A percentile compares a stretch with the other conserved stretches of the same genome.
phyloP scores from a whole-genome alignment of 2,797 vertebrate genomes.

The Acridotheres tristis region DNA sequence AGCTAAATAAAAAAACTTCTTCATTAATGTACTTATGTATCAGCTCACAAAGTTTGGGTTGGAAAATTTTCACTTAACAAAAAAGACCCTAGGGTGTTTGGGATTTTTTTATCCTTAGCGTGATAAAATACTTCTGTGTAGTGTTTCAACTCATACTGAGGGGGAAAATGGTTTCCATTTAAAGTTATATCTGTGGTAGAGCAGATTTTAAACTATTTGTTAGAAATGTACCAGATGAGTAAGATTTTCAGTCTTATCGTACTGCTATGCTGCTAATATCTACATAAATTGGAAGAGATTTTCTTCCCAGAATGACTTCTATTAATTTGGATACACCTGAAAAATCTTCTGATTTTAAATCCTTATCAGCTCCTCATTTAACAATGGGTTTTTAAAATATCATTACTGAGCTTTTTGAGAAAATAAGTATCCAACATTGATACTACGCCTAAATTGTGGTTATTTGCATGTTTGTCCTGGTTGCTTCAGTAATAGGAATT shows the following conservation, averaged over 20 bases:
- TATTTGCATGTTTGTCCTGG: neutral
- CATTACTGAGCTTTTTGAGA: neutral
- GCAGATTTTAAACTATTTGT: neutral
- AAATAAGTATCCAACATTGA: neutral
- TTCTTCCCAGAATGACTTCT: neutral
- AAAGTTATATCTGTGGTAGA: neutral
- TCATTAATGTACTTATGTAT: neutral
- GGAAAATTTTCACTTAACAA: neutral
- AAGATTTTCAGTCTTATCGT: neutral
- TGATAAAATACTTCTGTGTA: neutral
- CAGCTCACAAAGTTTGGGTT: neutral
- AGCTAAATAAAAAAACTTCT: neutral
- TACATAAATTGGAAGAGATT: neutral
- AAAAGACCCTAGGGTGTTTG: accelerated
- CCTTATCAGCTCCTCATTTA: neutral
- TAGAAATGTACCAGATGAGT: neutral
- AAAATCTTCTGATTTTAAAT: neutral
- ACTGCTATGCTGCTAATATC: neutral
- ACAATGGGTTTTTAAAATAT: neutral
- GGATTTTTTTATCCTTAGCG: neutral
- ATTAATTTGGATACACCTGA: neutral
- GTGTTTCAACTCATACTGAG: neutral
- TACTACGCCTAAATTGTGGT: neutral
- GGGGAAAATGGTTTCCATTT: neutral
- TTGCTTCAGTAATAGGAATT: neutral